A percentile compares a stretch with the other conserved stretches of the same genome.
These are phyloP conservation scores for Phyllostomus discolor DNA, from an alignment of 2,113 vertebrate genomes.

Conservation along the genomic window DNA sequence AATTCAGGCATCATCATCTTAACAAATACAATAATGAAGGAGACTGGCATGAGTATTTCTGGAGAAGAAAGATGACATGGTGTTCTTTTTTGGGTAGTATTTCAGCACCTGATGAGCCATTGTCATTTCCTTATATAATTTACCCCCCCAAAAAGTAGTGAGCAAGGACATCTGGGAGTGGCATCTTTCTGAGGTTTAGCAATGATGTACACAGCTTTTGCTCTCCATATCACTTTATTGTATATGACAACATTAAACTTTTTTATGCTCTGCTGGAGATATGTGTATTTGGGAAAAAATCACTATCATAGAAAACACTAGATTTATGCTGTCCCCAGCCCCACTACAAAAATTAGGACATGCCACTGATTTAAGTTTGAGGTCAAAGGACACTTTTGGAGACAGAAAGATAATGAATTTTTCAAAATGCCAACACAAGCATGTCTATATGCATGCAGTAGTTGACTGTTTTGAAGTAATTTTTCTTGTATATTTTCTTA, in stretches of 20 bases:
- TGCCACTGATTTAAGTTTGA: conserved; percentile 5
- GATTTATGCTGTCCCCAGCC: neutral
- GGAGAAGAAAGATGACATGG: neutral
- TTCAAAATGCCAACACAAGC: neutral
- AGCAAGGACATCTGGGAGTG: neutral
- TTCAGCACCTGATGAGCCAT: neutral
- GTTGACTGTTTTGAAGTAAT: conserved; percentile 11
- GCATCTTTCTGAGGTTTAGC: conserved; percentile 2
- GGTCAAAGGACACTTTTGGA: neutral
- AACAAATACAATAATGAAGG: neutral
- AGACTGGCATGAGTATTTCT: neutral
- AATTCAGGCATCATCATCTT: neutral
- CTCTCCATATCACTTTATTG: neutral
- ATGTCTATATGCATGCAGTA: neutral
- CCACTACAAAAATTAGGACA: neutral
- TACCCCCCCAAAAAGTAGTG: neutral
- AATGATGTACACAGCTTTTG: neutral
- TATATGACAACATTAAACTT: neutral
- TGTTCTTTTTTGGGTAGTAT: neutral
- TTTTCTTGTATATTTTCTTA: neutral
- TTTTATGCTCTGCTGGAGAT: neutral
- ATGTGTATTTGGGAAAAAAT: neutral
- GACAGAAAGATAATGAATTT: neutral
- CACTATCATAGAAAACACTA: neutral
- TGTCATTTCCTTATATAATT: conserved; percentile 34